Base-by-base conservation (phyloP, 1,140 invertebrate species). In the Octopus bimaculoides region DNA sequence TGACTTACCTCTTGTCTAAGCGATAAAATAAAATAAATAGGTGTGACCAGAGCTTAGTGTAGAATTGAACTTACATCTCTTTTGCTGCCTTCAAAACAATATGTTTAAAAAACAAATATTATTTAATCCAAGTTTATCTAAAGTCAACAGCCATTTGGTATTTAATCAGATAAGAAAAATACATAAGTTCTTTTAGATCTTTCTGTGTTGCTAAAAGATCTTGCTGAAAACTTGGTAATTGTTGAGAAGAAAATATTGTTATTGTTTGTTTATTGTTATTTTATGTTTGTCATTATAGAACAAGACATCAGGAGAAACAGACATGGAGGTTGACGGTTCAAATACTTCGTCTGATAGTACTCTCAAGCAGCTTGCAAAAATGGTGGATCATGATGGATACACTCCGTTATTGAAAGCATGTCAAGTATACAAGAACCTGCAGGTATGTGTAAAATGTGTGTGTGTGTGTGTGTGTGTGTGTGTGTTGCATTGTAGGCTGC, bases 381-480 rank as follows among this genome's bases (percentile, higher is more conserved):
- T 87, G 55, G 84, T 86, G 6, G 88, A 90, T 79, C 81, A 89
- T 77, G 79, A 87, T 74, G 89, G 90, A 52, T 88, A 86, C 77
- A 90, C 89, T 5, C 89, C 90, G 26, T 79, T 90, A 9, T 80
- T 90, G 4, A 79, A 85, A 74, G 88, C 90, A 41, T 87, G 89
- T 77, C 81, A 84, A 73, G 80, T 81, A 20, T 88, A 89, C 79
- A 83, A 79, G 9, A 78, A 80, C 10, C 85, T 81, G 54, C 81
- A 85, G 78, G 89, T 90, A 82, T 83, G 83, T 41, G 26, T 41
- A 41, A 41, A 41, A 41, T 41, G 26, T 41, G 26, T 41, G 26
- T 41, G 26, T 41, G 26, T 41, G 26, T 41, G 26, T 41, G 26
- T 41, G 26, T 41, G 26, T 41, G 26, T 41, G 26, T 41, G 26